These are phyloP conservation scores for Arctopsyche grandis DNA, from an alignment of 1,140 invertebrate genomes.

Conservation along the genomic window DNA sequence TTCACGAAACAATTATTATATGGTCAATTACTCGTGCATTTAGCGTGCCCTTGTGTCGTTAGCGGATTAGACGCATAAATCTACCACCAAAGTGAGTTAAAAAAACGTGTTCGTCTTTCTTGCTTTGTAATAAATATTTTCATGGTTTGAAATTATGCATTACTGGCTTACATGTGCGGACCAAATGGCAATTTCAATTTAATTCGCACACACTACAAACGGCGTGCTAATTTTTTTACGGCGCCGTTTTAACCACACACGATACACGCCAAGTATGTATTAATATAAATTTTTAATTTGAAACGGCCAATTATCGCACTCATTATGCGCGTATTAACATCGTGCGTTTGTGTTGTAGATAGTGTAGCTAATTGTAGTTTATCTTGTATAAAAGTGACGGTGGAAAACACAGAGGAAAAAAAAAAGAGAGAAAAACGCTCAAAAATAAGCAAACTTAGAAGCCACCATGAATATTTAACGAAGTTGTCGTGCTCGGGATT, in stretches of 20 bases:
- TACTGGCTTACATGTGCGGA: not conserved
- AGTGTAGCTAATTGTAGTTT: too few species aligned
- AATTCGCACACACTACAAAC: not conserved
- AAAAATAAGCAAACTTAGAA: not conserved
- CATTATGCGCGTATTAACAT: too few species aligned
- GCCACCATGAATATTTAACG: slow-evolving; percentile 44
- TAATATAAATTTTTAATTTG: too few species aligned
- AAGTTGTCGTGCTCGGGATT: slow-evolving; percentile 44
- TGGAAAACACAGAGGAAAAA: too few species aligned
- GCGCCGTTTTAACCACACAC: not conserved
- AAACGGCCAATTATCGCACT: too few species aligned
- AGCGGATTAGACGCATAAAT: not conserved
- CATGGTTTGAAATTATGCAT: slow-evolving; percentile 4
- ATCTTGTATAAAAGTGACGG: too few species aligned
- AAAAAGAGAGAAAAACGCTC: too few species aligned
- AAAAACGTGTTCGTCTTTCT: too few species aligned
- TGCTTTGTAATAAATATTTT: not conserved
- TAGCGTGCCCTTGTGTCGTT: slow-evolving; percentile 1
- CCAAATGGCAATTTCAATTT: not conserved
- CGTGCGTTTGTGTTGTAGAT: too few species aligned
- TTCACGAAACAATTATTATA: slow-evolving; percentile 25
- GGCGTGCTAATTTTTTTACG: not conserved
- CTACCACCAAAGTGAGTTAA: too few species aligned
- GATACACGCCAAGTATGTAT: too few species aligned
- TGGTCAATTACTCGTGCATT: slow-evolving; percentile 1